Percentiles rank a stretch among this genome's conserved stretches.
Evolutionary conservation across 2,797 vertebrate genomes (phyloP).

Genomic region (Diglossa cyanea): DNA sequence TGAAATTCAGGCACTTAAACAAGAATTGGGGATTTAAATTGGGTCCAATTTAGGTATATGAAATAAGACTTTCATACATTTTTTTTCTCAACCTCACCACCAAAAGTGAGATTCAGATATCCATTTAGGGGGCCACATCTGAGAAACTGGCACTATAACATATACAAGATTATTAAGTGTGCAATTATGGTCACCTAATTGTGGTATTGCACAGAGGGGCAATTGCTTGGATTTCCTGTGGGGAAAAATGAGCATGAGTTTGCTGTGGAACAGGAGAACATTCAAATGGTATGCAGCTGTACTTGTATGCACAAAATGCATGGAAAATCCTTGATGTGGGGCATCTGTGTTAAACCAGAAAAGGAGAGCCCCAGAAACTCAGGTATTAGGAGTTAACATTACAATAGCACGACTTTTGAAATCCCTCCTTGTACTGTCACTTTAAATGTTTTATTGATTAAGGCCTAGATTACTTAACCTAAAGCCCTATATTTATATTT

Average conservation of each 20-base stretch:
- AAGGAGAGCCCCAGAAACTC: slow-evolving; percentile 13
- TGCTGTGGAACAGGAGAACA: not conserved
- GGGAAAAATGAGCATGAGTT: not conserved
- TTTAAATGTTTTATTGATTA: slow-evolving; percentile 73
- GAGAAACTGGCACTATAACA: slow-evolving; percentile 4
- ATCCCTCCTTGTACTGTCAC: slow-evolving; percentile 59
- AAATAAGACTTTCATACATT: slow-evolving; percentile 26
- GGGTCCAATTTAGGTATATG: not conserved
- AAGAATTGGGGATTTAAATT: not conserved
- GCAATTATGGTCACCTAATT: slow-evolving; percentile 57
- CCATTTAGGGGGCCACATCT: slow-evolving; percentile 54
- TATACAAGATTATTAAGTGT: slow-evolving; percentile 30
- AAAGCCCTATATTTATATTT: slow-evolving; percentile 70
- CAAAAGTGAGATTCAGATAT: slow-evolving; percentile 32
- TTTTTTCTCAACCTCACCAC: slow-evolving; percentile 34
- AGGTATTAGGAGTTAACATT: slow-evolving; percentile 31
- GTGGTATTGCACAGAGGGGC: slow-evolving; percentile 28
- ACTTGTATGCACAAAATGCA: not conserved
- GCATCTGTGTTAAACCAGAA: slow-evolving; percentile 7
- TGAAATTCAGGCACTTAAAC: not conserved
- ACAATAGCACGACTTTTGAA: slow-evolving; percentile 30
- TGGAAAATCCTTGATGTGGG: not conserved
- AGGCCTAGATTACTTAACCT: slow-evolving; percentile 71
- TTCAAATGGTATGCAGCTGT: slow-evolving; percentile 6
- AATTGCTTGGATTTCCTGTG: slow-evolving; percentile 64